Base-by-base conservation (phyloP, 2,888 invertebrate species). In the Pachycephus smyrnensis region DNA sequence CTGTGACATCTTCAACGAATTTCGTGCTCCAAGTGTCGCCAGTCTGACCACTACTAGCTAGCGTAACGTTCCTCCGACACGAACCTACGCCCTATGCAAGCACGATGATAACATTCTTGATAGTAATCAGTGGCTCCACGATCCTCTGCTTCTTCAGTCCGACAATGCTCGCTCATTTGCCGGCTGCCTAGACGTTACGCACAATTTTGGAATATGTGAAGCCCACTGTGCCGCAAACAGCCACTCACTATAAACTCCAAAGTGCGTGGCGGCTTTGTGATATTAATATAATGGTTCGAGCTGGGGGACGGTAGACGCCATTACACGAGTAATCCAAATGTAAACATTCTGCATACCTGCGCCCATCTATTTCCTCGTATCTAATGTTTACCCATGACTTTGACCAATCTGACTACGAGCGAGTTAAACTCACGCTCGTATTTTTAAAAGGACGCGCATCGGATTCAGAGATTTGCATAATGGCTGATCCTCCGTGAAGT, bases 1-100 rank as follows among this genome's bases (percentile, higher is more conserved):
- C 23, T 1, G 9, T 23, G 23, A 55, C 33, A 78, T 75, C 78
- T 76, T 78, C 73, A 76, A 78, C 78, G 76, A 78, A 78, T 78
- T 78, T 76, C 78, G 76, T 78, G 78, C 71, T 15, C 9, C 55
- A 55, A 55, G 15, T 23, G 55, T 55, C 23, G 9, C 55, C 55
- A 55, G 55, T 55, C 23, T 55, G 55, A 55, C 55, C 55, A 55
- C 23, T 6, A 55, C 23, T 6, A 55, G 1, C 0, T 15, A 55
- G 23, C 55, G 23, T 55, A 55, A 55, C 23, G 55, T 55, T 55
- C 55, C 55, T 55, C 1, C 55, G 23, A 2, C 55, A 55, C 55
- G 55, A 23, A 55, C 23, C 55, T 55, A 55, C 55, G 55, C 23
- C 23, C 55, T 23, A 23, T 55, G 55, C 55, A 55, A 55, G 55